Base-by-base conservation (phyloP, 2,797 vertebrate genomes). In the Lepus oiostolus region DNA sequence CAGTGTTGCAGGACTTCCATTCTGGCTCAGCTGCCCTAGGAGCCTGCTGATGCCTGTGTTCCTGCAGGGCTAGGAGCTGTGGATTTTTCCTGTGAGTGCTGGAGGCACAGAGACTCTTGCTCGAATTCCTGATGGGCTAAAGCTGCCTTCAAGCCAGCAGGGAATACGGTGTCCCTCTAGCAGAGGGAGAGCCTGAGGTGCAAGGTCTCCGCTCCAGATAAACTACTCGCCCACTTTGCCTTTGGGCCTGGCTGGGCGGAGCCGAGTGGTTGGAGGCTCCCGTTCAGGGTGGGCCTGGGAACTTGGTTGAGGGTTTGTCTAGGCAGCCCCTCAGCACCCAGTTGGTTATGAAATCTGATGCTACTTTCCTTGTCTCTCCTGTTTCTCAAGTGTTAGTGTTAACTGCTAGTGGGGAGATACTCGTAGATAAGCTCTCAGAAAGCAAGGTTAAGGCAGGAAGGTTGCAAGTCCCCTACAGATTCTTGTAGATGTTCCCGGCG, bases 371-470 rank as follows among this genome's bases (percentile, higher is more conserved):
- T 88, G 58, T 84, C 28, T 16, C 4, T 94, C 82, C 70, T 87
- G 84, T 90, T 76, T 94, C 71, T 86, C 5, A 87, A 84, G 54
- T 88, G 83, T 79, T 91, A 32, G 14, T 92, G 82, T 19, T 88
- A 9, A 75, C 74, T 91, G 50, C 32, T 77, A 77, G 50, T 63
- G n/a, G 47, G 8, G 47, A 90, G 76, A 86, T 63, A 72, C 38
- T 85, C 74, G 9, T 42, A 47, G 38, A 38, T 85, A 58, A 90
- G 12, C 35, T 93, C 65, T 65, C 63, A n/a, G 74, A 83, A 70
- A 81, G 21, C 42, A 71, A 58, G 30, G n/a, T 42, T 42, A 32
- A 16, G 21, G 54, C 50, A 89, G 28, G 58, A 67, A 91, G 85
- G 21, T 72, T 90, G 72, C 77, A 71, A 81, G 47, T 86, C 75